phyloP scores from a whole-genome alignment of 1,140 invertebrate species.

The Temnothorax nylanderi region DNA sequence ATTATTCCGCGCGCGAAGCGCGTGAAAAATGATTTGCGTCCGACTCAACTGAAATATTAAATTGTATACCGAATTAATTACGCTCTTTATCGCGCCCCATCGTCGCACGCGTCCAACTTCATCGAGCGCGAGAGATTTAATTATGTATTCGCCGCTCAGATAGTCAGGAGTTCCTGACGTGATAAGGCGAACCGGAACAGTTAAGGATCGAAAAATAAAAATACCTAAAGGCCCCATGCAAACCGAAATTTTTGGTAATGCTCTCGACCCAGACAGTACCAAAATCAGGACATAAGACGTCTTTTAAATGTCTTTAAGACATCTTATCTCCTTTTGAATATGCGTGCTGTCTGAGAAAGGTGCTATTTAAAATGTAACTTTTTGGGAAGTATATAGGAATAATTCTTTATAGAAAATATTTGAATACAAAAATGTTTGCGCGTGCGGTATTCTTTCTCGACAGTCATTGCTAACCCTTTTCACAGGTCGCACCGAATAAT shows the following conservation, averaged over 20 bases:
- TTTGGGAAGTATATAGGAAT: too few relatives aligned
- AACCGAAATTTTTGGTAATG: background rate
- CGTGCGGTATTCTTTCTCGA: background rate
- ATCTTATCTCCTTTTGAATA: too few relatives aligned
- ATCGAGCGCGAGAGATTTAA: slow-evolving; percentile 24
- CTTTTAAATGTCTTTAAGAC: too few relatives aligned
- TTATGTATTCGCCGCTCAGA: background rate
- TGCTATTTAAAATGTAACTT: background rate
- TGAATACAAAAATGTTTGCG: background rate
- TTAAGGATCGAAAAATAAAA: background rate
- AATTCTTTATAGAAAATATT: background rate
- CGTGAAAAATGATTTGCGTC: slow-evolving; percentile 47
- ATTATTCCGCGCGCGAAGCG: slow-evolving; percentile 18
- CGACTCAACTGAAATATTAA: slow-evolving; percentile 36
- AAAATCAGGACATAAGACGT: too few relatives aligned
- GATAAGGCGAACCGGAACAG: background rate
- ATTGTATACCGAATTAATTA: slow-evolving; percentile 44
- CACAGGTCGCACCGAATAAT: too few relatives aligned
- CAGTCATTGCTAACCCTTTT: background rate
- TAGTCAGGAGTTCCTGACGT: background rate
- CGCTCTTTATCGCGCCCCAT: slow-evolving; percentile 13
- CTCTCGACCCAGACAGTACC: too few relatives aligned
- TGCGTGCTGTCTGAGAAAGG: too few relatives aligned
- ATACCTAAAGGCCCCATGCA: background rate
- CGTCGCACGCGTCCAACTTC: slow-evolving; percentile 3